Conservation (phyloP, 2,888 invertebrate species). For the Volucella inanis region DNA sequence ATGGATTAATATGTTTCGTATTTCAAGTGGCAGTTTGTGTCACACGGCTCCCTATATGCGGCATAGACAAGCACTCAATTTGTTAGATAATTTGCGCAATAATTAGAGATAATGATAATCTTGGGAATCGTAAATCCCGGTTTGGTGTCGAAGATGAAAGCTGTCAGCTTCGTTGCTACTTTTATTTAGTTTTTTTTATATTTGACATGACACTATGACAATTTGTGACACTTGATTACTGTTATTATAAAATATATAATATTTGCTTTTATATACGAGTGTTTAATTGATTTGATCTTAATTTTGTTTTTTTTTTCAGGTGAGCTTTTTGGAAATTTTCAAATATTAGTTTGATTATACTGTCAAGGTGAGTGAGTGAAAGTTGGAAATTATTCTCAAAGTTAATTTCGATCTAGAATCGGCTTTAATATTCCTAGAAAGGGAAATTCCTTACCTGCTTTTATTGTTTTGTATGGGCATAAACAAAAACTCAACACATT, state of each 20-base stretch:
- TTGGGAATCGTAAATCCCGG: constrained; percentile 61
- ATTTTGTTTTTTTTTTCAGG: constrained; percentile 35
- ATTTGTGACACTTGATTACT: constrained; percentile 57
- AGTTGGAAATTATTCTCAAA: no score
- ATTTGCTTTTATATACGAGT: constrained; percentile 33
- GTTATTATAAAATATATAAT: constrained; percentile 11
- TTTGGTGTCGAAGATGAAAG: constrained; percentile 38
- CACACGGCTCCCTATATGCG: constrained; percentile 59
- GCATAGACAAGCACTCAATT: constrained; percentile 63
- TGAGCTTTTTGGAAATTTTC: constrained; percentile 13
- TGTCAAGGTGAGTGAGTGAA: no score
- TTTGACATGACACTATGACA: constrained; percentile 15
- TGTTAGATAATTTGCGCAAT: constrained; percentile 61
- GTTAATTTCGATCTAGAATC: no score
- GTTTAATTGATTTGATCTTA: constrained; percentile 21
- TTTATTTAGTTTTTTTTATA: background rate
- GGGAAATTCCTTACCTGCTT: no score
- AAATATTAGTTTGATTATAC: no score
- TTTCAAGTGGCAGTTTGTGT: constrained; percentile 58
- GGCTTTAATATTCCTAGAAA: no score
- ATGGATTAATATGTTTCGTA: constrained; percentile 67
- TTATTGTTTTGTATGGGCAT: no score
- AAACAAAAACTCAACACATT: no score
- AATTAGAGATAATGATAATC: constrained; percentile 68
- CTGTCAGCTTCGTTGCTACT: constrained; percentile 16